A percentile compares a stretch with the other conserved stretches of the same genome.
These are phyloP conservation scores for Tetranychus truncatus DNA, from an alignment of 2,888 invertebrate genomes.

Conservation along the genomic window DNA sequence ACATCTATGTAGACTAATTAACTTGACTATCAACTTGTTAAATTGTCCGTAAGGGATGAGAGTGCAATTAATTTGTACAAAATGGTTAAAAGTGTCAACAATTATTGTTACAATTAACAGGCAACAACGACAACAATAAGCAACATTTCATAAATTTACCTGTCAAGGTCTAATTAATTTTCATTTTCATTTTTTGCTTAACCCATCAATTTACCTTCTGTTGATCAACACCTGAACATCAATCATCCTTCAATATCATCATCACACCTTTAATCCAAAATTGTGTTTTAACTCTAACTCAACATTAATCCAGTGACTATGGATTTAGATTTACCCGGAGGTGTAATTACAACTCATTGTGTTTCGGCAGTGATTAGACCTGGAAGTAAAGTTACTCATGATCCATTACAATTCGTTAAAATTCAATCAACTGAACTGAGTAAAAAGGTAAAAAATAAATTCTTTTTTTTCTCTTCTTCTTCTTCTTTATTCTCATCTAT, in stretches of 20 bases:
- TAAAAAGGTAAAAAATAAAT: constrained; percentile 23
- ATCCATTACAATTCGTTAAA: constrained; percentile 28
- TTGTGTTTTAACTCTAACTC: background rate
- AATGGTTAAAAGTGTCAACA: too few species aligned
- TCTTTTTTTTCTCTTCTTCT: background rate
- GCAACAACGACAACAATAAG: background rate
- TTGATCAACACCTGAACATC: background rate
- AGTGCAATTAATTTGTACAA: background rate
- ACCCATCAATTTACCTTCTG: background rate
- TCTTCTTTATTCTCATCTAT: background rate
- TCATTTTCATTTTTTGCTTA: background rate
- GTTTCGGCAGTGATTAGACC: constrained; percentile 22
- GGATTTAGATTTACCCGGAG: constrained; percentile 4
- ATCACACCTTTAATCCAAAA: background rate
- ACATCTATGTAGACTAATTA: too few species aligned
- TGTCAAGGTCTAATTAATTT: background rate
- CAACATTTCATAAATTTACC: background rate
- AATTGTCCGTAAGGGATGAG: background rate
- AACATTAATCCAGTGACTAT: background rate
- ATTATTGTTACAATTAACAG: background rate
- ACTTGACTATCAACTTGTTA: background rate
- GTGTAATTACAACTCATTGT: constrained; percentile 22
- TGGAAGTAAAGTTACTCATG: constrained; percentile 21
- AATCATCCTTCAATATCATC: background rate
- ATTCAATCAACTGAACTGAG: constrained; percentile 25